Conservation (phyloP, 2,113 vertebrate species). For the Neofelis nebulosa region DNA sequence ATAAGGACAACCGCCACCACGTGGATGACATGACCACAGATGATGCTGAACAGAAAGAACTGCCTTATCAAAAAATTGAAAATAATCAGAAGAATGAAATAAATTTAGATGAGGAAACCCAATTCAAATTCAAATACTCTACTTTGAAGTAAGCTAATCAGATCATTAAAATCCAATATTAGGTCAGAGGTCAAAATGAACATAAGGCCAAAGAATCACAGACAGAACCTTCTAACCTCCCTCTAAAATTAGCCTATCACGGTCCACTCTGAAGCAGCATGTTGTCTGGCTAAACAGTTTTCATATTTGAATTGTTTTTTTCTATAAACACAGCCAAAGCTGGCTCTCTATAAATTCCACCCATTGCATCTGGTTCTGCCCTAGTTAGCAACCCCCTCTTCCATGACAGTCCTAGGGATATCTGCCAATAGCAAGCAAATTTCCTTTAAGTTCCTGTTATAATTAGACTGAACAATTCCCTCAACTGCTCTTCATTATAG, state of each 20-base stretch:
- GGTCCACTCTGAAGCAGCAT: background rate
- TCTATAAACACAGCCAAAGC: background rate
- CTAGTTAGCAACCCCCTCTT: constrained; percentile 62
- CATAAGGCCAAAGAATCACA: background rate
- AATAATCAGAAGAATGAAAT: background rate
- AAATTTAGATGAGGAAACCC: background rate
- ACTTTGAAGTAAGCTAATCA: background rate
- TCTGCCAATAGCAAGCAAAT: constrained; percentile 27
- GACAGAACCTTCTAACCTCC: background rate
- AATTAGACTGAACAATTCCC: constrained; percentile 29
- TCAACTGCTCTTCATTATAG: background rate
- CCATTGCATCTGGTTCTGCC: constrained; percentile 41
- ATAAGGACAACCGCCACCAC: background rate
- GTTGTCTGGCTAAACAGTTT: background rate
- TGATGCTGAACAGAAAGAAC: background rate
- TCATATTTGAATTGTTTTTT: constrained; percentile 50
- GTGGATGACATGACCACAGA: background rate
- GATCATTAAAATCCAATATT: background rate
- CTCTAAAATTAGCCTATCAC: background rate
- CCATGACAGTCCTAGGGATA: constrained; percentile 41
- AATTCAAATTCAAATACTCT: background rate
- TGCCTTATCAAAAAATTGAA: background rate
- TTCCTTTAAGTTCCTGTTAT: constrained; percentile 47
- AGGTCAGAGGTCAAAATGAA: constrained; percentile 2
- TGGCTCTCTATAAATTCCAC: constrained; percentile 20